Evolutionary conservation across 2,113 vertebrate genomes (phyloP).

Genomic region (Anthoscopus minutus): DNA sequence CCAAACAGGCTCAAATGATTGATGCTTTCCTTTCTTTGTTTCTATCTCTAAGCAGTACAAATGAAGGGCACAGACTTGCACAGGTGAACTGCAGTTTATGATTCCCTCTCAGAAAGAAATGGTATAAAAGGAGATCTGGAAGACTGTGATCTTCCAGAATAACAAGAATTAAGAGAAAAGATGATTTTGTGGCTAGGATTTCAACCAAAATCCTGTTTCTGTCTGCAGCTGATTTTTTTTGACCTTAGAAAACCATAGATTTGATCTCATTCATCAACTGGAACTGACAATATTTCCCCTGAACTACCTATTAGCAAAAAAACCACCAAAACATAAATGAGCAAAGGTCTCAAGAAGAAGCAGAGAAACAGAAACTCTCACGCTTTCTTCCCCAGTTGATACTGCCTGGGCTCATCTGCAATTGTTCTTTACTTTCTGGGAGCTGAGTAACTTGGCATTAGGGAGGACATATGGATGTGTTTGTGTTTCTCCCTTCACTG

Average conservation of each 20-base stretch:
- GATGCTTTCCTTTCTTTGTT: not conserved
- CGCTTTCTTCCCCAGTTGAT: not conserved
- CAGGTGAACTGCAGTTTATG: not conserved
- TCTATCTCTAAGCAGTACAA: not conserved
- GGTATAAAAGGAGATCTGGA: not conserved
- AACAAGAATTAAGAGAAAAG: not conserved
- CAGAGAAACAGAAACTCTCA: not conserved
- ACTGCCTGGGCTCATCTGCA: not conserved
- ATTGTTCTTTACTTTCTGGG: not conserved
- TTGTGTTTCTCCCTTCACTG: not conserved
- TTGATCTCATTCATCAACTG: not conserved
- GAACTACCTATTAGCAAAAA: not conserved
- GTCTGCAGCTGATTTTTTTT: not conserved
- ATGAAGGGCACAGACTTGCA: not conserved
- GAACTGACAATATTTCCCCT: not conserved
- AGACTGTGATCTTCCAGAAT: not conserved
- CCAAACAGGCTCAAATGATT: not conserved
- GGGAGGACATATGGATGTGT: not conserved
- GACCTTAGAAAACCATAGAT: not conserved
- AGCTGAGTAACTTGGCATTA: not conserved
- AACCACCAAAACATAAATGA: not conserved
- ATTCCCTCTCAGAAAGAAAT: not conserved
- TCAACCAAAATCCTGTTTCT: not conserved
- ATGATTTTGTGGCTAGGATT: not conserved
- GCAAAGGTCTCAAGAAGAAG: not conserved